Percentiles rank a stretch among this genome's conserved stretches.
phyloP scores from a whole-genome alignment of 2,797 vertebrate genomes.

The Atherinosoma microstoma region DNA sequence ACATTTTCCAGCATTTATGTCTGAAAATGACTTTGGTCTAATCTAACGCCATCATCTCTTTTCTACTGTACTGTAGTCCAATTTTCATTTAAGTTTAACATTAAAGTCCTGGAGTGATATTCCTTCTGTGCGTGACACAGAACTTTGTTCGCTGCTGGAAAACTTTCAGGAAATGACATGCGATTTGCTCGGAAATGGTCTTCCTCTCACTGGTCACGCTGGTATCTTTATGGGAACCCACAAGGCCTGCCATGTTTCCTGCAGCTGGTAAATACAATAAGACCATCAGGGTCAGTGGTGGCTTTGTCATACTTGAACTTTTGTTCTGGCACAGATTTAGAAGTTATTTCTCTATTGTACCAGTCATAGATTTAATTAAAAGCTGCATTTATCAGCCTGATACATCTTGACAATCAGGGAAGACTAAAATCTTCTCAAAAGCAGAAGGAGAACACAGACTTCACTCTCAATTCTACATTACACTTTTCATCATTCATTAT shows the following conservation, averaged over 20 bases:
- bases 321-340: background rate
- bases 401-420: background rate
- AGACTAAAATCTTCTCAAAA: background rate
- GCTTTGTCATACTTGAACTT: conserved; percentile 5
- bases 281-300: conserved; percentile 21
- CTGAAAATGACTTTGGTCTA: background rate
- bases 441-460: too few relatives aligned
- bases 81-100: background rate
- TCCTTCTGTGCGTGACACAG: background rate
- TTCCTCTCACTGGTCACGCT: conserved; percentile 30
- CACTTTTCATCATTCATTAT: background rate
- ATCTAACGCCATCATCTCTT: background rate
- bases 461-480: background rate
- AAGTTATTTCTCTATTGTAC: background rate
- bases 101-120: background rate
- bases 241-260: conserved; percentile 43
- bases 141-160: background rate
- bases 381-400: background rate
- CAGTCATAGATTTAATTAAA: background rate
- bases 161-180: conserved; percentile 48
- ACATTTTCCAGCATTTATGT: background rate
- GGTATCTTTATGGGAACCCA: conserved; percentile 33
- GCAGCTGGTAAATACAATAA: conserved; percentile 29
- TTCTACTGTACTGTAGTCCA: too few relatives aligned
- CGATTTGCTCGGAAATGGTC: conserved; percentile 40